Conservation (phyloP, 2,888 invertebrate genomes). For the Agrotis clavis region DNA sequence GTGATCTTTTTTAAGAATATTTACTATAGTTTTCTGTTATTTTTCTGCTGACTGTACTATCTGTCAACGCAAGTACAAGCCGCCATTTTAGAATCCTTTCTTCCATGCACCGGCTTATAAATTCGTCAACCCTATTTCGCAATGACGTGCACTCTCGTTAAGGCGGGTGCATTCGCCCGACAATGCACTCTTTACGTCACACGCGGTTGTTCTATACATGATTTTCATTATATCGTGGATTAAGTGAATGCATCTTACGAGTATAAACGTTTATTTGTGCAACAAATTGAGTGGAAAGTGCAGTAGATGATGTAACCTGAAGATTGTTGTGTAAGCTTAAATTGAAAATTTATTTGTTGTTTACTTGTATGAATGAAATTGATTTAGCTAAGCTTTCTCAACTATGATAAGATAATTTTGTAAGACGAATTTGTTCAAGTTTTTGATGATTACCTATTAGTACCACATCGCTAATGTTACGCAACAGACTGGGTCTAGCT, state of each 20-base stretch:
- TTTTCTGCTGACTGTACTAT: no score
- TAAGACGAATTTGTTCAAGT: no score
- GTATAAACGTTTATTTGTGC: constrained; percentile 53
- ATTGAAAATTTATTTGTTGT: constrained; percentile 2
- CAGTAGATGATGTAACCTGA: constrained; percentile 47
- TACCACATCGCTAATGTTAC: no score
- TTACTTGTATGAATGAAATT: not conserved
- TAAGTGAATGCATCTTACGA: constrained; percentile 44
- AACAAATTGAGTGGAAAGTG: constrained; percentile 43
- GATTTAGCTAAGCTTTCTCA: not conserved
- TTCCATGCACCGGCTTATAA: no score
- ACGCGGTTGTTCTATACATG: constrained; percentile 36
- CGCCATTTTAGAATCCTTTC: no score
- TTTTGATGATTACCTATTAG: not conserved
- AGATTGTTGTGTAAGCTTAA: constrained; percentile 42
- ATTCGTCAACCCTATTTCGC: constrained; percentile 43
- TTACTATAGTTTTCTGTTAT: no score
- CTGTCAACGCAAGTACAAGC: no score
- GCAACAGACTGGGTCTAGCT: no score
- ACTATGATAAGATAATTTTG: no score
- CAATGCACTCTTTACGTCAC: constrained; percentile 52
- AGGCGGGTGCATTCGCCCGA: constrained; percentile 56
- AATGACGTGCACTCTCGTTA: constrained; percentile 44
- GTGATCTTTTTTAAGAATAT: no score
- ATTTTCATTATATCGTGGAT: constrained; percentile 49